Base-by-base conservation (phyloP, 2,888 invertebrate genomes). In the Xestia rhomboidea region DNA sequence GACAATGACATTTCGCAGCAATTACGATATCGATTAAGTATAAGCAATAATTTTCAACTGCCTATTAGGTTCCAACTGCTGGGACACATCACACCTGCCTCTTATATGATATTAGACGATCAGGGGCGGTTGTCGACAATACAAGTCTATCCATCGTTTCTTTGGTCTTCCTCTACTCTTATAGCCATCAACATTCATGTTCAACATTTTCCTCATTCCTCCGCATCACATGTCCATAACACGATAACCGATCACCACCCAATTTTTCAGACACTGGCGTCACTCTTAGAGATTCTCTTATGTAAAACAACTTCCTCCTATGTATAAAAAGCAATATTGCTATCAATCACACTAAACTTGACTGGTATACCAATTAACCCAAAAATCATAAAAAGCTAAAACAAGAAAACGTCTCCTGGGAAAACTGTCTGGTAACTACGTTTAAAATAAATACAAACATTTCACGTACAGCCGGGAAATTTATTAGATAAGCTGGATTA, bases 401-500 rank as follows among this genome's bases (percentile, higher is more conserved):
- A 62, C 6, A 51, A 51, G 62, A 49, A 63, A 2, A 44, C 15
- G 2, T 63, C 79, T 0, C 49, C 27, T 18, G 51, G 27, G 44
- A 24, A 24, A 30, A 38, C 34, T n/a, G 2, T 30, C 30, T 67
- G 30, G 30, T 30, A 10, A 15, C 24, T 38, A 46, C 63, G 51
- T 62, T 63, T 34, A 38, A 54, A 63, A 72, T 44, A 44, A 64
- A 34, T 67, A 41, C 41, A 34, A 66, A 27, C 57, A 66, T 34
- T 60, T 60, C 44, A 62, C 51, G 51, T 54, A 62, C 44, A 67
- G 60, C 15, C 27, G 7, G 11, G 15, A 18, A 54, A 54, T 74
- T 46, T 38, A 68, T n/a, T 44, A 41, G 38, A 81, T 54, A 70
- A 34, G 34, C 74, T 18, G 11, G 38, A 81, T 67, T 46, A 68